These are phyloP conservation scores for Agrenia bidenticulata DNA, from an alignment of 2,888 invertebrate species.

Conservation along the genomic window DNA sequence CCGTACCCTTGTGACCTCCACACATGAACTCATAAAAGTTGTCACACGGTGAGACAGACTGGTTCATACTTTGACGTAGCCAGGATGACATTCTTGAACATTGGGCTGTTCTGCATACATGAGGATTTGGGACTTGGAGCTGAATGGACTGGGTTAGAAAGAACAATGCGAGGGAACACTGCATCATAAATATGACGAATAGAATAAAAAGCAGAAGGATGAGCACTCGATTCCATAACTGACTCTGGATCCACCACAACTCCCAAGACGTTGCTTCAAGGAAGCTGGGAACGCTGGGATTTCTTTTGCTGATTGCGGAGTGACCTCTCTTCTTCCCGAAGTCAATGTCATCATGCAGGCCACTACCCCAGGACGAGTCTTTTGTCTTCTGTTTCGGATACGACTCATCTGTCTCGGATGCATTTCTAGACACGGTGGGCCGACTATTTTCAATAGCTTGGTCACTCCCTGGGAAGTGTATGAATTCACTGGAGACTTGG, in stretches of 20 bases:
- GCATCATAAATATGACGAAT: neutral
- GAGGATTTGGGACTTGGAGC: neutral
- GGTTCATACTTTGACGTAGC: slow-evolving; percentile 27
- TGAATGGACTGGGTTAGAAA: neutral
- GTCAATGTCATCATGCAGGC: too few species aligned
- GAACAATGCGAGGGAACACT: neutral
- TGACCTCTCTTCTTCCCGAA: too few species aligned
- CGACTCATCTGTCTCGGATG: too few species aligned
- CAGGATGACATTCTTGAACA: slow-evolving; percentile 20
- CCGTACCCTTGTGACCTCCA: slow-evolving; percentile 19
- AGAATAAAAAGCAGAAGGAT: slow-evolving; percentile 5
- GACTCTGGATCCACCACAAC: slow-evolving; percentile 20
- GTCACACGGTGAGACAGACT: slow-evolving; percentile 31
- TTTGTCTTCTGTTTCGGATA: too few species aligned
- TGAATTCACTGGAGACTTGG: too few species aligned
- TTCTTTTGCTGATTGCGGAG: too few species aligned
- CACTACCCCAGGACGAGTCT: too few species aligned
- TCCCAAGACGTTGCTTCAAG: slow-evolving; percentile 8
- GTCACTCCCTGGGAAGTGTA: too few species aligned
- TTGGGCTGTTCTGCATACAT: slow-evolving; percentile 10
- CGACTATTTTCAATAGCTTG: too few species aligned
- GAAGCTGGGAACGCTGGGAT: too few species aligned
- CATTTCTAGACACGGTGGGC: too few species aligned
- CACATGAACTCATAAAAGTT: slow-evolving; percentile 42
- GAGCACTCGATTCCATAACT: neutral